These are phyloP conservation scores for Penelope pileata DNA, from an alignment of 2,113 vertebrate genomes.

Conservation along the genomic window DNA sequence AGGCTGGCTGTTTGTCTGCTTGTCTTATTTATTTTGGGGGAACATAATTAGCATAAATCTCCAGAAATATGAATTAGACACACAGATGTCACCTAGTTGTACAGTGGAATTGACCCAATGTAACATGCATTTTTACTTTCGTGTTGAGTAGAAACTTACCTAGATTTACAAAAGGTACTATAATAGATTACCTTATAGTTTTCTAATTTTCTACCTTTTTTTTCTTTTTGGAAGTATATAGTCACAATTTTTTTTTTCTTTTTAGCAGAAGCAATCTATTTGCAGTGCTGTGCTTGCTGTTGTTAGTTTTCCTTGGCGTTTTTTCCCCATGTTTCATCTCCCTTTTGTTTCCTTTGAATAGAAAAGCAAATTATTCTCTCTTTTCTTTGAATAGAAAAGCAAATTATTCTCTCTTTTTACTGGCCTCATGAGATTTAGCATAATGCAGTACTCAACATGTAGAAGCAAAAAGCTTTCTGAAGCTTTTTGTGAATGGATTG, in stretches of 20 bases:
- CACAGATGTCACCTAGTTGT: background rate
- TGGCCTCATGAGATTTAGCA: background rate
- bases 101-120: background rate
- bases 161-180: background rate
- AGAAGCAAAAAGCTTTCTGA: background rate
- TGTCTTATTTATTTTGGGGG: constrained; percentile 30
- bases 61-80: background rate
- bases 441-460: background rate
- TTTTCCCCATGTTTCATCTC: background rate
- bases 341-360: background rate
- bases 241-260: background rate
- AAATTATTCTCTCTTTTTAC: background rate
- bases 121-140: background rate
- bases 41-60: background rate
- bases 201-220: no score
- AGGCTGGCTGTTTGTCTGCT: background rate
- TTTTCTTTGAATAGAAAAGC: background rate
- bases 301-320: background rate
- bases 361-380: background rate
- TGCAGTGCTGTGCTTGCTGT: background rate
- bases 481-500: background rate
- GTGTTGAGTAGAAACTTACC: background rate
- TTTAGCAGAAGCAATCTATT: background rate
- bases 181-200: background rate
- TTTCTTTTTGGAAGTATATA: background rate